These are phyloP conservation scores for Heteropelma amictum DNA, from an alignment of 2,888 invertebrate species.

Conservation along the genomic window DNA sequence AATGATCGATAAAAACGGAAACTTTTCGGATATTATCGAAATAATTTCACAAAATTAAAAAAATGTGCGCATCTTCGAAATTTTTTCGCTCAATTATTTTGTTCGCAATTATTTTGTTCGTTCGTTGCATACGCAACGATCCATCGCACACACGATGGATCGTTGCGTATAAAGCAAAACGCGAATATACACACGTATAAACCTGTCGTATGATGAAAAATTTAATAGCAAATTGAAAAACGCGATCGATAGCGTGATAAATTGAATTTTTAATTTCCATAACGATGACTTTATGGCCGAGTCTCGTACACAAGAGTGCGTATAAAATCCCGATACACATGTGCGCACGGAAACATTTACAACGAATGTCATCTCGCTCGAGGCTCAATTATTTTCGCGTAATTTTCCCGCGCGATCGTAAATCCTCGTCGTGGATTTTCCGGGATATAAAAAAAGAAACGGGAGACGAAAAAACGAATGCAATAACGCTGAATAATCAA, in stretches of 20 bases:
- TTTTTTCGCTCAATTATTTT: no score
- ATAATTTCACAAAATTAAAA: no score
- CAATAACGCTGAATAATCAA: conserved; percentile 11
- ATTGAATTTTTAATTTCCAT: conserved; percentile 27
- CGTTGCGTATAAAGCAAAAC: no score
- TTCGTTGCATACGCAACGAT: no score
- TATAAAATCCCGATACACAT: no score
- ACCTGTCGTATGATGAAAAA: not conserved
- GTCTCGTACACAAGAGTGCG: not conserved
- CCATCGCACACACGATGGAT: no score
- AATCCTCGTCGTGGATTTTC: conserved; percentile 25
- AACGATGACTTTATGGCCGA: conserved; percentile 26
- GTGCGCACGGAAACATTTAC: not conserved
- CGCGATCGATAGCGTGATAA: conserved; percentile 16
- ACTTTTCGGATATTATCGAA: no score
- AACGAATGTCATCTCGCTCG: not conserved
- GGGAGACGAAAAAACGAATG: conserved; percentile 13
- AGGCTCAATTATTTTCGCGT: conserved; percentile 43
- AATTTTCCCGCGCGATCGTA: conserved; percentile 29
- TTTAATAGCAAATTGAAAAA: not conserved
- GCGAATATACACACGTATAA: not conserved
- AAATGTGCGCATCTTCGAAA: no score
- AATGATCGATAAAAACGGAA: no score
- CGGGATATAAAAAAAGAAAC: conserved; percentile 5
- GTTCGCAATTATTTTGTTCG: no score